These are phyloP conservation scores for Ditula angustiorana DNA, from an alignment of 2,888 invertebrate genomes.

Conservation along the genomic window DNA sequence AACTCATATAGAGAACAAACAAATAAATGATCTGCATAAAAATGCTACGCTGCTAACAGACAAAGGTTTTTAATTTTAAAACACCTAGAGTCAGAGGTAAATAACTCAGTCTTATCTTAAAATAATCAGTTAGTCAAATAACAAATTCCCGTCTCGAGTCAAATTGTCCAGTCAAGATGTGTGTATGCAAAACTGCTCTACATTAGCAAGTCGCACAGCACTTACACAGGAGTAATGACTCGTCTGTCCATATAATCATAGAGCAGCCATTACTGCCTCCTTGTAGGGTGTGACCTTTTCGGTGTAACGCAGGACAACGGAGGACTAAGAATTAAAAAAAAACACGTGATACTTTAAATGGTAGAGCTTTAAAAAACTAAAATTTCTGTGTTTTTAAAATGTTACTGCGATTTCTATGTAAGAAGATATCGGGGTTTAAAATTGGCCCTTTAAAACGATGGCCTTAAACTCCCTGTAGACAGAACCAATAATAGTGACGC, in stretches of 20 bases:
- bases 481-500: not conserved
- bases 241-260: constrained; percentile 86
- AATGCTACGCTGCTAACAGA: too few relatives aligned
- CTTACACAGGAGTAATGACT: constrained; percentile 84
- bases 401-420: not conserved
- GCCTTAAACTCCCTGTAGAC: too few relatives aligned
- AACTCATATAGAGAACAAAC: too few relatives aligned
- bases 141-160: not conserved
- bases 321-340: not conserved
- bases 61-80: not conserved
- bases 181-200: constrained; percentile 68
- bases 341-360: not conserved
- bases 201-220: constrained; percentile 85
- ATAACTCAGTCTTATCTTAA: too few relatives aligned
- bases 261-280: constrained; percentile 80
- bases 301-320: constrained; percentile 32
- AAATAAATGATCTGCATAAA: too few relatives aligned
- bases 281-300: constrained; percentile 55
- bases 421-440: not conserved
- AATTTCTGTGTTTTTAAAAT: not conserved
- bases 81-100: not conserved
- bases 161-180: constrained; percentile 71
- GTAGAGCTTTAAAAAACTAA: not conserved
- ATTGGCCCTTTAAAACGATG: too few relatives aligned
- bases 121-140: not conserved